Evolutionary conservation across 2,797 vertebrate genomes (phyloP).

Genomic region (Enteromius argenteus): DNA sequence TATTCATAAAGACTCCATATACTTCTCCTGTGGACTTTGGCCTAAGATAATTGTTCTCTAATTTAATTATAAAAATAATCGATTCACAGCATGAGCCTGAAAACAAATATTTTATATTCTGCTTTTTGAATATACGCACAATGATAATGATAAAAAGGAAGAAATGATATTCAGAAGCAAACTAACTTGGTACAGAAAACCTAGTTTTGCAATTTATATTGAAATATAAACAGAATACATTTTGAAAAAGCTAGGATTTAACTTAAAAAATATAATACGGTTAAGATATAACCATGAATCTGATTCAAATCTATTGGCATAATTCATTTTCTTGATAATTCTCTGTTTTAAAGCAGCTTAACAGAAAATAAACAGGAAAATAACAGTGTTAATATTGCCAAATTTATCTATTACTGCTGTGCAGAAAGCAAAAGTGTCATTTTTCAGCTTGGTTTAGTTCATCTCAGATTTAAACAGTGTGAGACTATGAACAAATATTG

Average conservation of each 20-base stretch:
- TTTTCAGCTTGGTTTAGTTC: not conserved
- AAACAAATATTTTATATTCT: not conserved
- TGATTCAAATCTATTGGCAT: not conserved
- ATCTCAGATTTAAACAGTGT: not conserved
- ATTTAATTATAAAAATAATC: conserved; percentile 1
- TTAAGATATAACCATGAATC: not conserved
- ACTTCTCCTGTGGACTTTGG: not conserved
- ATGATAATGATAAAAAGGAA: not conserved
- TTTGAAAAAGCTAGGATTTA: not conserved
- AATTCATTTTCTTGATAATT: not conserved
- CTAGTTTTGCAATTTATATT: not conserved
- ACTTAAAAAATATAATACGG: too few species aligned
- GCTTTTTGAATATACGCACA: not conserved
- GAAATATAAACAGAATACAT: not conserved
- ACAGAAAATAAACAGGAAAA: not conserved
- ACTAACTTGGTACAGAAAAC: not conserved
- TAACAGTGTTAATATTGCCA: not conserved
- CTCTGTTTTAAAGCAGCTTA: not conserved
- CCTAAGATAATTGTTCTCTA: not conserved
- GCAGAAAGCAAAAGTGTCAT: not conserved
- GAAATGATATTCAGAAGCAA: not conserved
- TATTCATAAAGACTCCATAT: conserved; percentile 11
- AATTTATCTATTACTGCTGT: not conserved
- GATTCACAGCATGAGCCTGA: not conserved
- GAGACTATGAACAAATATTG: not conserved